Base-by-base conservation (phyloP, 2,113 vertebrate genomes). In the Myiozetetes cayanensis region DNA sequence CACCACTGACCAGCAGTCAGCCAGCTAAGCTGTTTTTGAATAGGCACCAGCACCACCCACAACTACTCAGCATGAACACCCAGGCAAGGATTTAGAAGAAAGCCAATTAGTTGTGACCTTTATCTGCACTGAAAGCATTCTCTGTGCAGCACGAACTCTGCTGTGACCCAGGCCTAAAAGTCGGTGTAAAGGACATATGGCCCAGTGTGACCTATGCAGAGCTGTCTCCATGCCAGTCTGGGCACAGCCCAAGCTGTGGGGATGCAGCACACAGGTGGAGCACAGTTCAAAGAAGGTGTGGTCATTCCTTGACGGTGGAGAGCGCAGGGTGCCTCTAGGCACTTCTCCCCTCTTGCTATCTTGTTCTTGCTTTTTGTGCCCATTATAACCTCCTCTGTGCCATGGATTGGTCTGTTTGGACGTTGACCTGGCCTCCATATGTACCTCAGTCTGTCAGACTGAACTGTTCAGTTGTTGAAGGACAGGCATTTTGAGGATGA, bases 71-170 rank as follows among this genome's bases (percentile, higher is more conserved):
- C 12, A 4, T 49, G 72, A 93, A 63, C 82, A 85, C 71, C 79
- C 90, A 62, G 79, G 79, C 85, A 70, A 92, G 75, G 85, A 66
- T 88, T 90, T 95, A 90, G 78, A 91, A 92, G 76, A 93, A 96
- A 96, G 90, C 72, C 68, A 94, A 80, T 96, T 86, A 94, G 79
- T 66, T 86, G 67, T 95, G 92, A 94, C 90, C 67, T 87, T 93
- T 80, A 37, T 77, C 18, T 77, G 67, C 46, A 33, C 75, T 73
- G 88, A 92, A 91, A 73, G 82, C 63, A 25, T 86, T 94, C 72
- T 49, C 46, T 70, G 30, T 71, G 88, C 39, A 15, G 90, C n/a
- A 22, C 0, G 4, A 83, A n/a, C 63, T 88, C 46, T 74, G 63
- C 63, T 58, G 50, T 85, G 79, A 88, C 75, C 35, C 55, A 24